A percentile compares a stretch with the other conserved stretches of the same genome.
Evolutionary conservation across 2,888 invertebrate genomes (phyloP).

Genomic region (Trichogramma evanescens): DNA sequence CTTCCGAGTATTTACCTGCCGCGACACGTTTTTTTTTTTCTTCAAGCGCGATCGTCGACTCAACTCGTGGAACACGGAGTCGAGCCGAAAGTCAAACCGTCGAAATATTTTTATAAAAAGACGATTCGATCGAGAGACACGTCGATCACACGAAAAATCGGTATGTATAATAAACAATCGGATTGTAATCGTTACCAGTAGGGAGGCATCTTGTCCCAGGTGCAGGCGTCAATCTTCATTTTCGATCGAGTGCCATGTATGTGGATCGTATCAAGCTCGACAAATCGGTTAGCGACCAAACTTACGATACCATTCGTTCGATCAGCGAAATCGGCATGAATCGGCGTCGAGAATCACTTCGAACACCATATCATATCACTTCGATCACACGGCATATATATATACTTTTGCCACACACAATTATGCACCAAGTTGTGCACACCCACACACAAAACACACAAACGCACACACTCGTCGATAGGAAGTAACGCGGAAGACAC

Average conservation of each 20-base stretch:
- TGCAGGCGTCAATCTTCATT: slow-evolving; percentile 21
- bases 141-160: no score
- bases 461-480: not conserved
- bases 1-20: not conserved
- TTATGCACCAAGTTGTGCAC: not conserved
- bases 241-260: slow-evolving; percentile 26
- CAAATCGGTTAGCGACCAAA: not conserved
- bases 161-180: no score
- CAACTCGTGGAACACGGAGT: no score
- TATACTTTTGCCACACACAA: not conserved
- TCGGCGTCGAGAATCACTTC: not conserved
- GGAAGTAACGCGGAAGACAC: no score
- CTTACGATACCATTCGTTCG: not conserved
- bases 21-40: not conserved
- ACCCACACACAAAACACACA: not conserved
- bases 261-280: slow-evolving; percentile 3
- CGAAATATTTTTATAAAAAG: not conserved
- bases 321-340: not conserved
- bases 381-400: not conserved
- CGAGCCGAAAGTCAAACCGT: no score
- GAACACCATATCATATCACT: not conserved
- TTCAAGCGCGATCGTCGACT: not conserved
- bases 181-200: slow-evolving; percentile 33
- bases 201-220: slow-evolving; percentile 35
- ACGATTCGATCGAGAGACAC: not conserved